Evolutionary conservation across 1,140 invertebrate genomes (phyloP).

Genomic region (Hyposmocoma kahamanoa): DNA sequence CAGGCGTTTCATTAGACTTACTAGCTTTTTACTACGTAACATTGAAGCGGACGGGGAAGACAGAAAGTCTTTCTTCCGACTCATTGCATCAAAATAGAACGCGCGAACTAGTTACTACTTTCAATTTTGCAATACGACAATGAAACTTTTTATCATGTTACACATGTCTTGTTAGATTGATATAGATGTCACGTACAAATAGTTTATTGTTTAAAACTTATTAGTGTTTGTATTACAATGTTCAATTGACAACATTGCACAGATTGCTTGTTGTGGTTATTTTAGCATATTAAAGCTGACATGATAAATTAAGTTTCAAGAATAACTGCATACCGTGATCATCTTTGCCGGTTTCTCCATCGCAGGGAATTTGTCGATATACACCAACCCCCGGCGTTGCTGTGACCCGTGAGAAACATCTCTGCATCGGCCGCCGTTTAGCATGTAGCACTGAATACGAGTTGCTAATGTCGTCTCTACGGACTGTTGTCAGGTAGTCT

Average conservation of each 20-base stretch:
- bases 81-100: conserved; percentile 16
- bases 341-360: conserved; percentile 20
- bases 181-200: conserved; percentile 5
- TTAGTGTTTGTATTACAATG: no score
- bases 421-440: conserved; percentile 35
- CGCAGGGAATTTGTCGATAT: conserved; percentile 50
- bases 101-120: conserved; percentile 19
- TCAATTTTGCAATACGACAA: conserved; percentile 21
- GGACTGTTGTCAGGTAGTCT: conserved; percentile 22
- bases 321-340: no score
- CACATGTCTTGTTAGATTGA: conserved; percentile 1
- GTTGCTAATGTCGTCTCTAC: conserved; percentile 45
- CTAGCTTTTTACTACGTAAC: conserved; percentile 24
- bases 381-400: conserved; percentile 49
- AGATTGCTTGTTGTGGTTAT: no score
- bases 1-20: conserved; percentile 38
- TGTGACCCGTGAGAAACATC: conserved; percentile 34
- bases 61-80: conserved; percentile 20
- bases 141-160: conserved; percentile 17
- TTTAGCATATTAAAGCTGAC: no score
- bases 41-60: conserved; percentile 27
- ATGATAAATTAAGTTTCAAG: no score
- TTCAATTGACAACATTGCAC: no score
- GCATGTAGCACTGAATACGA: conserved; percentile 56
- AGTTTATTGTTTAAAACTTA: background rate